A percentile compares a stretch with the other conserved stretches of the same genome.
These are phyloP conservation scores for Tonatia bakeri DNA, from an alignment of 2,113 vertebrate species.

Conservation along the genomic window DNA sequence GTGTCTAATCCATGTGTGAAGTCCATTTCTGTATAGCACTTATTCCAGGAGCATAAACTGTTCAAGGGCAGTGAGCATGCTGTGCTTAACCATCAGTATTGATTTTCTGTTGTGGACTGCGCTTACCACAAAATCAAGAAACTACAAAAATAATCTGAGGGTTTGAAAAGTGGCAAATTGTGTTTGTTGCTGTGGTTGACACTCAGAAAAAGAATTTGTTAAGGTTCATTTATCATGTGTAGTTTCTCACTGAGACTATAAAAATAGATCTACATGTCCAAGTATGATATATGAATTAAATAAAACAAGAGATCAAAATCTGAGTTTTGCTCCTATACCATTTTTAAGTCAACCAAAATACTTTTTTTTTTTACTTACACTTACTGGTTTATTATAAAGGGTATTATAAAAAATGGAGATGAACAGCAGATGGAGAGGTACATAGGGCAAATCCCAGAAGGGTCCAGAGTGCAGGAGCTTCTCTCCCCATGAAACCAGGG, in stretches of 20 bases:
- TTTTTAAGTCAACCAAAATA: background rate
- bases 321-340: background rate
- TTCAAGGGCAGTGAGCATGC: background rate
- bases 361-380: background rate
- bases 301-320: background rate
- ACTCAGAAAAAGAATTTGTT: background rate
- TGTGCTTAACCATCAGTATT: constrained; percentile 21
- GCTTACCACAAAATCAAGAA: constrained; percentile 48
- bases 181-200: constrained; percentile 19
- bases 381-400: background rate
- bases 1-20: background rate
- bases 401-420: background rate
- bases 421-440: background rate
- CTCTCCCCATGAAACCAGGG: background rate
- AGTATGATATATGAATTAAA: constrained; percentile 2
- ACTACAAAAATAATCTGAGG: constrained; percentile 25
- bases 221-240: constrained; percentile 28
- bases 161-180: constrained; percentile 31
- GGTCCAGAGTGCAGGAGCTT: background rate
- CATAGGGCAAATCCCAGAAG: background rate
- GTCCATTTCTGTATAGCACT: background rate
- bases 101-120: constrained; percentile 37
- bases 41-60: background rate
- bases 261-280: background rate
- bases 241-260: background rate